Evolutionary conservation across 2,888 invertebrate genomes (phyloP).

Genomic region (Leucozona laternaria): DNA sequence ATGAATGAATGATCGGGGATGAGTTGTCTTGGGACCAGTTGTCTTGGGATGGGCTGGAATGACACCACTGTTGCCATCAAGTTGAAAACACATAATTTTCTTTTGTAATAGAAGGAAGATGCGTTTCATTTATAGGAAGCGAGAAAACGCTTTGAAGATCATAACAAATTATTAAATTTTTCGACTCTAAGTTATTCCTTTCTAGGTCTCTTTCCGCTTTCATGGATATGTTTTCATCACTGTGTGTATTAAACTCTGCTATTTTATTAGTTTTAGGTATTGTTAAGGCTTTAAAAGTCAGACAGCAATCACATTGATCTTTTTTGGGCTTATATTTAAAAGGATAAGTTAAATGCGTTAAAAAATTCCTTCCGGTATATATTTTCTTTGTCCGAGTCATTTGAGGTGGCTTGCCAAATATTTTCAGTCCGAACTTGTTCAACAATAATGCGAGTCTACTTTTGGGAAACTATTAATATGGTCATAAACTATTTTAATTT

Average conservation of each 20-base stretch:
- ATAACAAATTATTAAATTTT: neutral
- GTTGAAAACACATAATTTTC: conserved; percentile 28
- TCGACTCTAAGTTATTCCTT: no score
- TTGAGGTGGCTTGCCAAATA: conserved; percentile 19
- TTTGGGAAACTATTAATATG: conserved; percentile 19
- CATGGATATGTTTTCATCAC: neutral
- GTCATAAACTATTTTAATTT: neutral
- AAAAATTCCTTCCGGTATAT: conserved; percentile 7
- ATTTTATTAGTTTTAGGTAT: conserved; percentile 15
- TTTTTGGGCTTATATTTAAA: conserved; percentile 38
- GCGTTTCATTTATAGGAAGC: conserved; percentile 28
- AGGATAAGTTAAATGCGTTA: conserved; percentile 1
- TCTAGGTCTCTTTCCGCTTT: neutral
- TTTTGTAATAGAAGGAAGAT: conserved; percentile 34
- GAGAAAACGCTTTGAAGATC: conserved; percentile 10
- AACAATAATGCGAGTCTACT: conserved; percentile 16
- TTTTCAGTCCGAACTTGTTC: neutral
- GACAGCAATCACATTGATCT: conserved; percentile 39
- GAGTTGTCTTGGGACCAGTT: no score
- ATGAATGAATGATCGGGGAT: no score
- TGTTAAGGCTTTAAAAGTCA: conserved; percentile 36
- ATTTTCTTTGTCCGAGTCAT: no score
- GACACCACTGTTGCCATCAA: conserved; percentile 26
- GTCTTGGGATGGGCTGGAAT: no score
- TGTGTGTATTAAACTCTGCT: conserved; percentile 10